A percentile compares a stretch with the other conserved stretches of the same genome.
Conservation (phyloP, 2,888 invertebrate species). For the Frankliniella intonsa region DNA sequence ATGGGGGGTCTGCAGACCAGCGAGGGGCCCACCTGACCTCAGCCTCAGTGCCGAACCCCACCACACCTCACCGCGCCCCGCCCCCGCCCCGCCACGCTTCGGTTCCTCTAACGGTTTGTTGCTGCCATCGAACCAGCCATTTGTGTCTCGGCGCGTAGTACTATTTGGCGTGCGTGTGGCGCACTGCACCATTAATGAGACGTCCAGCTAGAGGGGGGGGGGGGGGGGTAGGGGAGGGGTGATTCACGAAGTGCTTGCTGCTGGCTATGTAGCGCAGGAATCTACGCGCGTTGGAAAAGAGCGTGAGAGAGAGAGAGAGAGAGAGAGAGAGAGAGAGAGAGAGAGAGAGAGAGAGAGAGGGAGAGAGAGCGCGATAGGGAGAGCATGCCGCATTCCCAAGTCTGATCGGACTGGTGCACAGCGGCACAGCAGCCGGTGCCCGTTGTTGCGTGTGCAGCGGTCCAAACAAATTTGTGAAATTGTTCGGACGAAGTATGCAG, state of each 20-base stretch:
- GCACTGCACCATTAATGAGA: background rate
- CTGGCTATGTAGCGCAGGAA: background rate
- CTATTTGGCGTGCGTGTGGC: no score
- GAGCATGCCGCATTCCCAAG: no score
- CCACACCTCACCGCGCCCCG: background rate
- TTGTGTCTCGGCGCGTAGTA: no score
- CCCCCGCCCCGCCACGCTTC: background rate
- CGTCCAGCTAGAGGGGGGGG: background rate
- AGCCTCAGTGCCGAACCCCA: background rate
- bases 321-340: background rate
- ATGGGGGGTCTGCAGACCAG: no score
- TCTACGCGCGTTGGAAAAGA: background rate
- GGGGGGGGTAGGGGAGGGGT: background rate
- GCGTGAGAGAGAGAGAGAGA: background rate
- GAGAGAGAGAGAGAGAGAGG: background rate
- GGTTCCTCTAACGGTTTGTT: background rate
- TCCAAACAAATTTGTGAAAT: no score
- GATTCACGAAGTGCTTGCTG: background rate
- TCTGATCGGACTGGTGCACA: no score
- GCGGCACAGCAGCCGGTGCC: no score
- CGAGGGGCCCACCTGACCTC: no score
- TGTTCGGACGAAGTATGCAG: no score
- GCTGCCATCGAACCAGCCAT: no score
- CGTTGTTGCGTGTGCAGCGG: no score
- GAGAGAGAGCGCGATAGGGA: no score